Evolutionary conservation across 1,140 invertebrate species (phyloP), one percentile per base, ranked within the genome.

Genomic region (Danaus plexippus): DNA sequence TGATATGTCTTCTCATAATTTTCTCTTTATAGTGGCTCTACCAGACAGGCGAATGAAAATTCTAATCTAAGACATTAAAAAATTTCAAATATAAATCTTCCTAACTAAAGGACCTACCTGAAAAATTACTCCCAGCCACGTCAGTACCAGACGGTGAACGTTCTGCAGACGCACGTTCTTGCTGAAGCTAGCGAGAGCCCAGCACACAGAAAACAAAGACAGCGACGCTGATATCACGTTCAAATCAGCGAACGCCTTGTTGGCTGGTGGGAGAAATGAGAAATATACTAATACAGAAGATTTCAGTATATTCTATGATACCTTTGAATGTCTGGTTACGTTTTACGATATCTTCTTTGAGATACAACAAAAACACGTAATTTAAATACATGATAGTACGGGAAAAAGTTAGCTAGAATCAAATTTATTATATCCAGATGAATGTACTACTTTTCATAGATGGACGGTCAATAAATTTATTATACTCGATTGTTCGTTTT

Each of bases 101-200:
- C 0, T 13, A 9, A 12, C 9, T 9, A 5, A 32, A 32, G 40
- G 47, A 43, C 60, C 55, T 71, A 90, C 88, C 81, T 94, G 93
- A 62, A 93, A 94, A 49, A 96, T 92, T n/a, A 96, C 95, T 1
- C 95, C 95, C 9, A 96, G 89, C 94, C 95, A 96, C 0, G 95
- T 96, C 2, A 97, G 88, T 0, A 96, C 94, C 2, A 96, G 88
- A 54, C 93, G 90, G 74, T 96, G 94, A 1, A 96, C 91, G 79
- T 95, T 95, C 66, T 92, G 90, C 61, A 92, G 80, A 1, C 93
- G 85, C n/a, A 95, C 92, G 77, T 96, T 94, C 85, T 96, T 96
- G 71, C 93, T 95, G 79, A 96, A 97, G 54, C 94, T 96, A 11
- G 95, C 95, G 12, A 97, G 87, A 13, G 95, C 93, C 96, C 96